Conservation (phyloP, 2,797 vertebrate species). For the Chloroceryle inda region DNA sequence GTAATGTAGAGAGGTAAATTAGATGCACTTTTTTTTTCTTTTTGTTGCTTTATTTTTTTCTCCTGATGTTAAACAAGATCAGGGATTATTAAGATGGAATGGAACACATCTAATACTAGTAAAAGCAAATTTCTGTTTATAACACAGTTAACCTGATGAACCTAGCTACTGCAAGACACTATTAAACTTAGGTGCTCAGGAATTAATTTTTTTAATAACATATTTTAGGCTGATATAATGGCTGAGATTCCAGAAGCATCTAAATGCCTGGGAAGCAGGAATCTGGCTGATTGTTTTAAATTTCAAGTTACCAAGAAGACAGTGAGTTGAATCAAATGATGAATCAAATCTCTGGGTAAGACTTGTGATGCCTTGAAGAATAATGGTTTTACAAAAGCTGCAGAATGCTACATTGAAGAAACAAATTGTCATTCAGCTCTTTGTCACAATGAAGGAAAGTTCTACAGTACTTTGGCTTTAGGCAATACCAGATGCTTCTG, state of each 20-base stretch:
- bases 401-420: neutral
- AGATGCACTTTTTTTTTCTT: neutral
- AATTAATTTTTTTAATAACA: neutral
- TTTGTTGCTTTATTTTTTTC: no score
- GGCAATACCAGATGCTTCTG: slow-evolving; percentile 20
- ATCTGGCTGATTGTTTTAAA: neutral
- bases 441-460: neutral
- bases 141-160: neutral
- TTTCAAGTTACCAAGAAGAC: neutral
- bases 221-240: neutral
- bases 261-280: neutral
- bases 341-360: neutral
- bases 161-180: neutral
- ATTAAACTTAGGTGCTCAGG: neutral
- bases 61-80: neutral
- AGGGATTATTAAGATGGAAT: neutral
- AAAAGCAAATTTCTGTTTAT: neutral
- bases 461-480: neutral
- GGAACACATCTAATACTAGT: neutral
- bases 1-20: neutral
- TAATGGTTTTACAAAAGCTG: neutral
- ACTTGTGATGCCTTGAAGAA: neutral
- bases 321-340: neutral
- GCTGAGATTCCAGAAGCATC: neutral
- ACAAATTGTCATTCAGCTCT: neutral